Conservation (phyloP, 2,888 invertebrate genomes). For the Trissolcus brochymenae region DNA sequence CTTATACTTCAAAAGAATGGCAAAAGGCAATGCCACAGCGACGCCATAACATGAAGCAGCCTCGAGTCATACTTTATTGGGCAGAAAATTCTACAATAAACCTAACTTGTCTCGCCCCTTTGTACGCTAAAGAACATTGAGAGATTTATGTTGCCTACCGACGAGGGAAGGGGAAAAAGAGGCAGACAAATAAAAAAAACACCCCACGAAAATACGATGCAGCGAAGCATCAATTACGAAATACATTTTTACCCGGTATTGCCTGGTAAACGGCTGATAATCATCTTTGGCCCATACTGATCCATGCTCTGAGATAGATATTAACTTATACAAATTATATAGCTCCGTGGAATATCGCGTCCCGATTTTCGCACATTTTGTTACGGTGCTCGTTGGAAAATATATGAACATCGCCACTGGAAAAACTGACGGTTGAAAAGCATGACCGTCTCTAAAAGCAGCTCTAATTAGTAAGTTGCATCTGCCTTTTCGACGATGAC, state of each 20-base stretch:
- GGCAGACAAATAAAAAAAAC: conserved; percentile 31
- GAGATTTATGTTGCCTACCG: conserved; percentile 57
- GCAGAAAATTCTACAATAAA: conserved; percentile 75
- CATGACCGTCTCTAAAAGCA: too few species aligned
- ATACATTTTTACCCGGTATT: conserved; percentile 48
- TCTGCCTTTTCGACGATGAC: too few species aligned
- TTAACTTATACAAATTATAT: conserved; percentile 48
- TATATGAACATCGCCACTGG: too few species aligned
- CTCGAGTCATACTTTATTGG: conserved; percentile 72
- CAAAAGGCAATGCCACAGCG: conserved; percentile 52
- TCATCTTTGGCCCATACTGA: conserved; percentile 40
- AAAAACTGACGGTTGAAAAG: too few species aligned
- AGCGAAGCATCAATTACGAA: conserved; percentile 56
- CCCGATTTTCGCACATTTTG: conserved; percentile 15
- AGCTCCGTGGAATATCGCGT: conserved; percentile 12
- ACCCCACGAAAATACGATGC: conserved; percentile 50
- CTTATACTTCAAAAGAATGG: conserved; percentile 59
- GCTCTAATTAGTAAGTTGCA: too few species aligned
- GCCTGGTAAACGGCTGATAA: conserved; percentile 53
- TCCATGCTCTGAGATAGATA: conserved; percentile 33
- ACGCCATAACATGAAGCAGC: conserved; percentile 57
- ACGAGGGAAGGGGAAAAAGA: conserved; percentile 47
- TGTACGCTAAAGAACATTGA: conserved; percentile 59
- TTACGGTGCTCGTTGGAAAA: background rate
- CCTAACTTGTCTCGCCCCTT: conserved; percentile 66